Percentiles rank a stretch among this genome's conserved stretches.
phyloP scores from a whole-genome alignment of 2,888 invertebrate species.

The Nebria brevicollis region DNA sequence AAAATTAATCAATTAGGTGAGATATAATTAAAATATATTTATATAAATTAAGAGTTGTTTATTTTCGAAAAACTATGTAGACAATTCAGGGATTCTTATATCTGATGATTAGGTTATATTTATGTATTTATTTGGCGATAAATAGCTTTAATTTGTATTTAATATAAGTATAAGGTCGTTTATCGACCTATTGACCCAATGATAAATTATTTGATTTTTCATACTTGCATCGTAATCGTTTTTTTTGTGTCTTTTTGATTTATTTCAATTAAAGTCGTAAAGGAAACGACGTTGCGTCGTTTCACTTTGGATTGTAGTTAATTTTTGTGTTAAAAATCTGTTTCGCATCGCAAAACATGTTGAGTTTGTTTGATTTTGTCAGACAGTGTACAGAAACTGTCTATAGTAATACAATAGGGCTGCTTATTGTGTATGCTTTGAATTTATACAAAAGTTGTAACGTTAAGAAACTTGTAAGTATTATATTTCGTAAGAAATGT shows the following conservation, averaged over 20 bases:
- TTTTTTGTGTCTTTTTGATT: background rate
- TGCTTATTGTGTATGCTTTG: constrained; percentile 14
- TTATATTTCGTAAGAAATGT: background rate
- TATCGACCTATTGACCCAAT: background rate
- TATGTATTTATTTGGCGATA: background rate
- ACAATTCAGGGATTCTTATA: background rate
- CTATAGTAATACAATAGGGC: constrained; percentile 20
- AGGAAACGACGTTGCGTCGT: background rate
- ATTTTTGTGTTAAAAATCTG: background rate
- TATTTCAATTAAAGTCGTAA: background rate
- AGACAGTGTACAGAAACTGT: constrained; percentile 23
- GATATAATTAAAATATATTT: background rate
- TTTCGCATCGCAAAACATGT: background rate
- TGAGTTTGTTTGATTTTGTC: constrained; percentile 6
- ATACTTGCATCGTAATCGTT: background rate
- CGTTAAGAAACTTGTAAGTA: constrained; percentile 26
- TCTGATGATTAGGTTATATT: background rate
- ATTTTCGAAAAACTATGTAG: background rate
- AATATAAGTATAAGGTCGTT: background rate
- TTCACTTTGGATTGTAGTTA: background rate
- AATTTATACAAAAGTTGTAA: constrained; percentile 9
- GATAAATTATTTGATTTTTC: background rate
- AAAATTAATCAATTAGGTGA: constrained; percentile 22
- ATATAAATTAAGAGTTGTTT: background rate
- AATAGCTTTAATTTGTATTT: background rate